Evolutionary conservation across 2,888 invertebrate genomes (phyloP).

Genomic region (Ormyrus labotus): DNA sequence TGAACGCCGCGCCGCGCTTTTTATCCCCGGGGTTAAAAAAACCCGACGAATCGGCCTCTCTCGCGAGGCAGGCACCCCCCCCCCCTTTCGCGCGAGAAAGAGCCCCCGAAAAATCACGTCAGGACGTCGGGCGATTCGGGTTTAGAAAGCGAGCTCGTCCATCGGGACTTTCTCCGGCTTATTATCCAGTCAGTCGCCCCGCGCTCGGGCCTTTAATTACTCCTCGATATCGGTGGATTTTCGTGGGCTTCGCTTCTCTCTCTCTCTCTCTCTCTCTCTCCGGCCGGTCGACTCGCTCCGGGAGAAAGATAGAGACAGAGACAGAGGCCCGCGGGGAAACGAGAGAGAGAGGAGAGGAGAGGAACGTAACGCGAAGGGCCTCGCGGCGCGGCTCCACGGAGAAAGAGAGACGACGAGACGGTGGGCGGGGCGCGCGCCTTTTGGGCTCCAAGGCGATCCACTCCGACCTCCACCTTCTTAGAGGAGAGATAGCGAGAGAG

Average conservation of each 20-base stretch:
- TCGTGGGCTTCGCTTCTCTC: too few relatives aligned
- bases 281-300: neutral
- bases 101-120: too few relatives aligned
- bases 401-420: conserved; percentile 71
- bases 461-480: conserved; percentile 74
- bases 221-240: too few relatives aligned
- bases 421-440: conserved; percentile 75
- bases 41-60: too few relatives aligned
- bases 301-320: conserved; percentile 16
- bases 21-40: too few relatives aligned
- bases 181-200: neutral
- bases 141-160: too few relatives aligned
- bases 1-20: too few relatives aligned
- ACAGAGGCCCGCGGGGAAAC: conserved; percentile 53
- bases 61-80: too few relatives aligned
- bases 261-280: too few relatives aligned
- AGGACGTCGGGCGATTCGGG: too few relatives aligned
- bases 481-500: conserved; percentile 63
- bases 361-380: conserved; percentile 70
- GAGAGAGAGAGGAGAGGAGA: conserved; percentile 60
- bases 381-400: conserved; percentile 70
- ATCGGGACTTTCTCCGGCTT: too few relatives aligned
- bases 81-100: too few relatives aligned
- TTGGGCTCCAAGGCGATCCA: conserved; percentile 76
- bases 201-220: neutral